Conservation (phyloP, 2,888 invertebrate genomes). For the Sinotaia quadrata region DNA sequence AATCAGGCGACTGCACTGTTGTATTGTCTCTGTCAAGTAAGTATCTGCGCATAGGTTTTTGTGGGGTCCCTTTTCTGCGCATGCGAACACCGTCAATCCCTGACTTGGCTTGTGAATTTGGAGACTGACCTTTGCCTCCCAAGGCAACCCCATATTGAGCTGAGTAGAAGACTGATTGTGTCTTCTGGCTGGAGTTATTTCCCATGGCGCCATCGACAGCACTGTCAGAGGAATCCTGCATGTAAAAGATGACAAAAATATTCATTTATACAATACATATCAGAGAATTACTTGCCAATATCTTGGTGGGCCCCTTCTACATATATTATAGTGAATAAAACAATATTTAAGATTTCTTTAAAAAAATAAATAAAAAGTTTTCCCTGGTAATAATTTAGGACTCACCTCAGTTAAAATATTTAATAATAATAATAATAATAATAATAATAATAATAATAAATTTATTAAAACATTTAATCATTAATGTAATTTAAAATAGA, state of each 20-base stretch:
- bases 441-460: no score
- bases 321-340: no score
- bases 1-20: slow-evolving; percentile 25
- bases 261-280: no score
- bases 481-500: neutral
- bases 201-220: slow-evolving; percentile 42
- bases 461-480: neutral
- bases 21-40: slow-evolving; percentile 33
- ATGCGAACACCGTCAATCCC: slow-evolving; percentile 20
- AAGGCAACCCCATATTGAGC: slow-evolving; percentile 41
- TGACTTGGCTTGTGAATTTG: neutral
- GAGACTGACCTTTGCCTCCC: slow-evolving; percentile 30
- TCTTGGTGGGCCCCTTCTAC: no score
- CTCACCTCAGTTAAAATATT: no score
- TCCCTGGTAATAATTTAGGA: no score
- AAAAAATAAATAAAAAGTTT: no score
- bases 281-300: no score
- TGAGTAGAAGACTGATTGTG: slow-evolving; percentile 38
- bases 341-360: no score
- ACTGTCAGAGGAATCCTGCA: slow-evolving; percentile 45
- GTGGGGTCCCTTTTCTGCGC: slow-evolving; percentile 24
- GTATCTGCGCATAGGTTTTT: slow-evolving; percentile 1
- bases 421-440: no score
- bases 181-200: slow-evolving; percentile 34
- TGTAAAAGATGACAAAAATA: neutral